Percentiles rank a stretch among this genome's conserved stretches.
phyloP scores from a whole-genome alignment of 2,888 invertebrate genomes.

The Vannuccia rotundouncinata region DNA sequence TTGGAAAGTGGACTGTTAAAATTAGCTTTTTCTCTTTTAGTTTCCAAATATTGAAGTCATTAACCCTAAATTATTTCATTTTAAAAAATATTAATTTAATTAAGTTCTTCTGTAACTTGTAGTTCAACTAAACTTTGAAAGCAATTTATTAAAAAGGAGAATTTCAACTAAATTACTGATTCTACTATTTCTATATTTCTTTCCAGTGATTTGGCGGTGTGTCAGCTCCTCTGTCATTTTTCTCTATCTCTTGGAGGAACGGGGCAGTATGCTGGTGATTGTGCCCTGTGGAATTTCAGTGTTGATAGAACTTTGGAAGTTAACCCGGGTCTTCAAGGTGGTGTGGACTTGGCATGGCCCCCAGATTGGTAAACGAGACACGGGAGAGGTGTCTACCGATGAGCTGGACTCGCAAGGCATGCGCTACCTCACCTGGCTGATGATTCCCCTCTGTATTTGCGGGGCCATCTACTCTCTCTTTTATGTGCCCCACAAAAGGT shows the following conservation, averaged over 20 bases:
- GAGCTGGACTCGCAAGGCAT: constrained; percentile 39
- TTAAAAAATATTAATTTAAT: too few species aligned
- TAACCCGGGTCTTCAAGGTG: constrained; percentile 16
- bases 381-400: constrained; percentile 34
- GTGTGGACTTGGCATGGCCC: not conserved
- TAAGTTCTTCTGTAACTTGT: too few species aligned
- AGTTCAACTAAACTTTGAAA: too few species aligned
- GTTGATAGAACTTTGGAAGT: constrained; percentile 70
- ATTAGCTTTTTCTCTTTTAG: too few species aligned
- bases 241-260: constrained; percentile 81
- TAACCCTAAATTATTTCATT: too few species aligned
- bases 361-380: not conserved
- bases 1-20: too few species aligned
- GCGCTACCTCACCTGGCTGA: constrained; percentile 71
- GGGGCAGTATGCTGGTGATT: constrained; percentile 78
- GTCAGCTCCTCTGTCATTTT: constrained; percentile 79
- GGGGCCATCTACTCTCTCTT: constrained; percentile 85
- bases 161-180: too few species aligned
- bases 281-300: constrained; percentile 78
- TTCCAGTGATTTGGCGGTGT: constrained; percentile 75
- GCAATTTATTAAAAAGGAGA: not conserved
- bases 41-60: too few species aligned
- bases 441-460: constrained; percentile 77
- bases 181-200: too few species aligned
- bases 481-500: constrained; percentile 90